Conservation (phyloP, 2,888 invertebrate species). For the Caenorhabditis parvicauda region DNA sequence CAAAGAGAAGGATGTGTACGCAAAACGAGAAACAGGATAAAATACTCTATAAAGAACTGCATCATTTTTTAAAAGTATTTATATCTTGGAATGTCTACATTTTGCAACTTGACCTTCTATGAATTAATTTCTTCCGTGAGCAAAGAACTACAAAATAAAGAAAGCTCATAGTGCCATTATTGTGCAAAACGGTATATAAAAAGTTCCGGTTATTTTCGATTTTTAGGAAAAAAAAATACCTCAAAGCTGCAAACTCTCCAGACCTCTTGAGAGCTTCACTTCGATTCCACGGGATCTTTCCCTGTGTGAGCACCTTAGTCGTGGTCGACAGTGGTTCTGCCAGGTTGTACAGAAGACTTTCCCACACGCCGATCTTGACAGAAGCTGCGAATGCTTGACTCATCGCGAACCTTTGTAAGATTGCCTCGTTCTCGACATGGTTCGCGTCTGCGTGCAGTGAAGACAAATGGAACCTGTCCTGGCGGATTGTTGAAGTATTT, state of each 20-base stretch:
- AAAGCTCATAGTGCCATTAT: too few relatives aligned
- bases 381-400: constrained; percentile 90
- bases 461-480: constrained; percentile 33
- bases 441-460: constrained; percentile 17
- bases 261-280: constrained; percentile 47
- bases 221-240: too few relatives aligned
- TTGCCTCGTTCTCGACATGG: constrained; percentile 22
- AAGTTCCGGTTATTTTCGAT: too few relatives aligned
- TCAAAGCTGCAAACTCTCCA: constrained; percentile 50
- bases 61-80: too few relatives aligned
- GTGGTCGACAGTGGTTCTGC: constrained; percentile 78
- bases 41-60: too few relatives aligned
- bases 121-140: too few relatives aligned
- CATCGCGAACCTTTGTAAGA: constrained; percentile 84
- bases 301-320: constrained; percentile 41
- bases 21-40: too few relatives aligned
- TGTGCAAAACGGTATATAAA: neutral
- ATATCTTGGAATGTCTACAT: too few relatives aligned
- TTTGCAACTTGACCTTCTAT: too few relatives aligned
- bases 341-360: constrained; percentile 79
- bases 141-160: too few relatives aligned
- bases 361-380: constrained; percentile 92
- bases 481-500: constrained; percentile 19
- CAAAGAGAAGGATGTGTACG: too few relatives aligned
- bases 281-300: constrained; percentile 50